Base-by-base conservation (phyloP, 2,113 vertebrate species). In the Desmodus rotundus region DNA sequence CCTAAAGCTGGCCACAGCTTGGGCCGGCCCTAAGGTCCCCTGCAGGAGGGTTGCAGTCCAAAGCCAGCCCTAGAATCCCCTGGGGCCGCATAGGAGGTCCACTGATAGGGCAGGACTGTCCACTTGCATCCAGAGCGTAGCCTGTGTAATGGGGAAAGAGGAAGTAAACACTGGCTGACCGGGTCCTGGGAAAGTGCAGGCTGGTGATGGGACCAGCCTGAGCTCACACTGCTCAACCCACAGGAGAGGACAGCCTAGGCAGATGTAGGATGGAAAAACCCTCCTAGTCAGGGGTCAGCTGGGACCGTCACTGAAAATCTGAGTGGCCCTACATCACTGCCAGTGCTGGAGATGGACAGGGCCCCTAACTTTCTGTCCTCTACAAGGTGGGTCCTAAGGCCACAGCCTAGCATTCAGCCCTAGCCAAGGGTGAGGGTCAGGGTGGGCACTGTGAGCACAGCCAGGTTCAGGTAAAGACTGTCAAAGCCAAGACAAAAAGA, bases 121-220 rank as follows among this genome's bases (percentile, higher is more conserved):
- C 58, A 90, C 41, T 41, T 56, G 78, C 56, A 85, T 68, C 43
- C 47, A 38, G 33, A 91, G 72, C 0, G 0, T 56, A 74, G 89
- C 89, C 77, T 56, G 2, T 17, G 45, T 80, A 78, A 9, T 65
- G 26, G 31, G 38, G 41, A 89, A 92, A 92, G 63, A 96, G 74
- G 61, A 89, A 94, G 84, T 54, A n/a, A 91, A 93, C 56, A 43
- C 4, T 89, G 76, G 78, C 52, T 82, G 38, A 76, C 78, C 45
- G 47, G 90, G 80, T 90, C 52, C 77, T 96, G 93, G 90, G 80
- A 70, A 94, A 90, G 81, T 73, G n/a, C 73, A 91, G 45, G 26
- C 20, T 36, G 17, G 80, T 67, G 58, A 82, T 68, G 50, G 17
- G 45, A 72, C 33, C 65, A n/a, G 67, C 38, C 56, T 0, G 0